These are phyloP conservation scores for Hemiscyllium ocellatum DNA, from an alignment of 2,113 vertebrate genomes.

Conservation along the genomic window DNA sequence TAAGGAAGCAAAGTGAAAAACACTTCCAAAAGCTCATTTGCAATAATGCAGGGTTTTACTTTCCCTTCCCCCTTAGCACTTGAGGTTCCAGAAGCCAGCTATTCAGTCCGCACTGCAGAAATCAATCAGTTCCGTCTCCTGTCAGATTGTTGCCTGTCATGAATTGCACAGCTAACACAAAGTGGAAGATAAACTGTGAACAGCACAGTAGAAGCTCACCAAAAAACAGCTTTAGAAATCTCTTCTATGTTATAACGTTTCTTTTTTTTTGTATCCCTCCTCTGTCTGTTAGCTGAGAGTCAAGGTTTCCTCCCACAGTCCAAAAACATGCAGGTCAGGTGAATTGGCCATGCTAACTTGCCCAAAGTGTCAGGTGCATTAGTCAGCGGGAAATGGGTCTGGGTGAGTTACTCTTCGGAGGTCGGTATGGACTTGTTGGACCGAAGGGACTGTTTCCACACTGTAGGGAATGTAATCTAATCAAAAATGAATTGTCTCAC, in stretches of 20 bases:
- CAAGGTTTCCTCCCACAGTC: too few species aligned
- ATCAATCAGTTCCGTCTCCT: neutral
- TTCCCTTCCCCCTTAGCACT: neutral
- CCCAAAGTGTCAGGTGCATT: too few species aligned
- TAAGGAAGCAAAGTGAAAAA: neutral
- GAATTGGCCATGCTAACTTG: too few species aligned
- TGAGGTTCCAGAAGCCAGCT: neutral
- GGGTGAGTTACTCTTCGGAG: too few species aligned
- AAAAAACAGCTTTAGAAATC: neutral
- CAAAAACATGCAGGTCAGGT: too few species aligned
- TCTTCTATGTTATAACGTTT: neutral
- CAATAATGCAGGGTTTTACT: neutral
- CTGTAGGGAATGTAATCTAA: too few species aligned
- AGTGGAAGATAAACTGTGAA: neutral
- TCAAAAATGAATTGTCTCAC: too few species aligned
- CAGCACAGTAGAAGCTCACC: neutral
- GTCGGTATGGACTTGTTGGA: too few species aligned
- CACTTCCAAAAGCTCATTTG: neutral
- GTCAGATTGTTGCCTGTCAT: neutral
- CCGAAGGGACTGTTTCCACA: too few species aligned
- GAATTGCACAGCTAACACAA: neutral
- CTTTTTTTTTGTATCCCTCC: neutral
- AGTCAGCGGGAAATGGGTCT: too few species aligned
- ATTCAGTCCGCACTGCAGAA: neutral
- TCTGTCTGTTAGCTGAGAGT: neutral